Percentiles rank a stretch among this genome's conserved stretches.
Evolutionary conservation across 2,113 vertebrate species (phyloP).

Genomic region (Acinonyx jubatus): DNA sequence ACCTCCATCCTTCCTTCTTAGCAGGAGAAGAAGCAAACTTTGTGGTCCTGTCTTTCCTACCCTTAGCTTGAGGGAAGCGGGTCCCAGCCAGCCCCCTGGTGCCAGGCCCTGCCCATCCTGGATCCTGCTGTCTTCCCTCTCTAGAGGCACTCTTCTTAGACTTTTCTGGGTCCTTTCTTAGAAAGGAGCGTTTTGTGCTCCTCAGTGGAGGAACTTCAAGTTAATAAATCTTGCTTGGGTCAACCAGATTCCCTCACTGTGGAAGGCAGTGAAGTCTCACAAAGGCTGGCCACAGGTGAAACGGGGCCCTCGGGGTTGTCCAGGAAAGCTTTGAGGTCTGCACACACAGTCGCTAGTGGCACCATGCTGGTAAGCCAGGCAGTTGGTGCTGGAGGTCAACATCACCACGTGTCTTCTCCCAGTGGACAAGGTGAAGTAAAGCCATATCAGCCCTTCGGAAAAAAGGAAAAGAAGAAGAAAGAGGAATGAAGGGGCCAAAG

Average conservation of each 20-base stretch:
- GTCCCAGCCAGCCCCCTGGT: neutral
- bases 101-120: neutral
- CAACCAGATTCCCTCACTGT: neutral
- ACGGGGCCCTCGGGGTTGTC: neutral
- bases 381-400: neutral
- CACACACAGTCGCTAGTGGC: neutral
- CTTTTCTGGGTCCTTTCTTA: neutral
- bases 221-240: neutral
- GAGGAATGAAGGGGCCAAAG: neutral
- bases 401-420: neutral
- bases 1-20: neutral
- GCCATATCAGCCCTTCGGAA: neutral
- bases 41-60: neutral
- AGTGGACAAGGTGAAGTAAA: neutral
- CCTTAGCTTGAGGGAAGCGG: neutral
- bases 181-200: neutral
- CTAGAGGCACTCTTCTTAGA: neutral
- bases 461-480: neutral
- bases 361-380: neutral
- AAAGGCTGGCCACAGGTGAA: neutral
- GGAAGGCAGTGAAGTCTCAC: neutral
- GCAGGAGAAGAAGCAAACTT: neutral
- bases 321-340: fast-evolving
- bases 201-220: neutral
- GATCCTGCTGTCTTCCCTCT: neutral